These are phyloP conservation scores for Tipula lateralis DNA, from an alignment of 2,888 invertebrate species.

Conservation along the genomic window DNA sequence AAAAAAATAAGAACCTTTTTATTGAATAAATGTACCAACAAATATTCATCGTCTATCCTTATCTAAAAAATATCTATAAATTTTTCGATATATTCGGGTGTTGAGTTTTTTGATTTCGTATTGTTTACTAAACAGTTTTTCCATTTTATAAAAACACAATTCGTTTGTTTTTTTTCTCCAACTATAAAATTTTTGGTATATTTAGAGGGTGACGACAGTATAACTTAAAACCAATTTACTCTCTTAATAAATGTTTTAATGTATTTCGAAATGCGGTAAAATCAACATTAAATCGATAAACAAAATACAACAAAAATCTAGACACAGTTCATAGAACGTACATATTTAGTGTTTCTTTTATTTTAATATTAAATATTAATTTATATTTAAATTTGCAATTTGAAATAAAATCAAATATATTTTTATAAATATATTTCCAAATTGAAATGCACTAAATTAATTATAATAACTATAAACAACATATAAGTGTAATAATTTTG, in stretches of 20 bases:
- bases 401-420: not conserved
- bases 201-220: not conserved
- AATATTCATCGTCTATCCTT: not conserved
- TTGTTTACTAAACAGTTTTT: slow-evolving; percentile 1
- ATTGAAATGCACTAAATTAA: too few relatives aligned
- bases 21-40: not conserved
- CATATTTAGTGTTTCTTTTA: not conserved
- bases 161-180: not conserved
- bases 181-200: not conserved
- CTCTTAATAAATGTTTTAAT: not conserved
- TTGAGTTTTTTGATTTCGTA: not conserved
- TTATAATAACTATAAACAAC: too few relatives aligned
- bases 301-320: not conserved
- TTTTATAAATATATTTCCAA: not conserved
- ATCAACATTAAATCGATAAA: not conserved
- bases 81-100: not conserved
- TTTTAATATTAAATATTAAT: not conserved
- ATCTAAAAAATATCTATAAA: not conserved
- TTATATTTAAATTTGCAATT: not conserved
- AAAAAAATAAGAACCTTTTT: too few relatives aligned
- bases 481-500: not conserved
- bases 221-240: not conserved
- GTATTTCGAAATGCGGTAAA: slow-evolving; percentile 11
- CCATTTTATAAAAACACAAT: not conserved
- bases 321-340: not conserved